Evolutionary conservation across 2,888 invertebrate species (phyloP).

Genomic region (Sturmia bella): DNA sequence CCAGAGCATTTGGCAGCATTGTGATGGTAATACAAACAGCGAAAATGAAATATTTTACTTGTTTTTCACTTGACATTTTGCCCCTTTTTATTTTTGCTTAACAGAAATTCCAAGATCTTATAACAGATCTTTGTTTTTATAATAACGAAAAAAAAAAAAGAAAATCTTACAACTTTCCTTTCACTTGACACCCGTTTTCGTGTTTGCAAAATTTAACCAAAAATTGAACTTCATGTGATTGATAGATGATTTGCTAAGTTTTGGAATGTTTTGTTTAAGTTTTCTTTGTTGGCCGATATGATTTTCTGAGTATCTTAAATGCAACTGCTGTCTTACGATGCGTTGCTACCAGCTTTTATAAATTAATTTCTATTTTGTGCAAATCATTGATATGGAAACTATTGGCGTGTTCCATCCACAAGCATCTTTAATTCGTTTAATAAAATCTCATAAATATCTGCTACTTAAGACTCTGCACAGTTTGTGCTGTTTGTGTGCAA

Average conservation of each 20-base stretch:
- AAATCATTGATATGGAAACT: constrained; percentile 79
- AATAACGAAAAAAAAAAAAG: background rate
- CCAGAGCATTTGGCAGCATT: constrained; percentile 36
- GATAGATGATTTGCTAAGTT: background rate
- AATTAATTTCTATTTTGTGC: constrained; percentile 72
- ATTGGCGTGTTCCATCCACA: constrained; percentile 77
- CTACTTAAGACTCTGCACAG: background rate
- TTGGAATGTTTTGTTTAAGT: constrained; percentile 5
- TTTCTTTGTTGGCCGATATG: constrained; percentile 52
- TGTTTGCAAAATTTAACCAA: constrained; percentile 10
- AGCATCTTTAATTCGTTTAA: constrained; percentile 62
- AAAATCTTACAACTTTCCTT: constrained; percentile 49
- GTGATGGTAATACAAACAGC: constrained; percentile 42
- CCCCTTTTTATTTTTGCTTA: constrained; percentile 12
- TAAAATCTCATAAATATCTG: constrained; percentile 40
- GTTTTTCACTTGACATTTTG: constrained; percentile 63
- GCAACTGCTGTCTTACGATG: constrained; percentile 78
- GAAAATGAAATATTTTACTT: constrained; percentile 49
- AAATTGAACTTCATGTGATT: background rate
- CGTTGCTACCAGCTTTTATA: constrained; percentile 78
- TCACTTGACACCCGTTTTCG: constrained; percentile 49
- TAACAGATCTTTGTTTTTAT: constrained; percentile 59
- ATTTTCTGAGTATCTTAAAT: constrained; percentile 69
- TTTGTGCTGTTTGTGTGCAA: background rate
- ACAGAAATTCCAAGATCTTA: constrained; percentile 48